Evolutionary conservation across 2,113 vertebrate species (phyloP), one percentile per base, ranked within the genome.

Genomic region (Perca fluviatilis): DNA sequence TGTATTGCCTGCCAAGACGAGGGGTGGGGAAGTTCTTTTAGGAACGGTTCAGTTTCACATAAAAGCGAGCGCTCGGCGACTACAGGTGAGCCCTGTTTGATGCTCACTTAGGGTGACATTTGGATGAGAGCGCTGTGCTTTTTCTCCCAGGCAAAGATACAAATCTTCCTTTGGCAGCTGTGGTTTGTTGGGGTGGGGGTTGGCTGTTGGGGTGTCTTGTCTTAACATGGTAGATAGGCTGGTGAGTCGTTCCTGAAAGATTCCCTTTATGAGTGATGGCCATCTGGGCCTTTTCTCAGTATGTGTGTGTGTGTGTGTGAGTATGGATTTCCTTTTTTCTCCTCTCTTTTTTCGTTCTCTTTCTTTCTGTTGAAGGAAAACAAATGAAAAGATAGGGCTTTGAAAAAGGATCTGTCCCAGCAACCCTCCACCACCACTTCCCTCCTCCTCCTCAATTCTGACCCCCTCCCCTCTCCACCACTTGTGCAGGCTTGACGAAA

Each of bases 321-420:
- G 63, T 77, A 77, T 60, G 63, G 56, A 79, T 85, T 85, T 64
- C 27, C 8, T 68, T 80, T 83, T 62, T 33, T 0, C 12, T 27
- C 30, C 12, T 6, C 1, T 30, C 27, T 74, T 64, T 72, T 68
- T 78, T 21, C 61, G 58, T 77, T 57, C 54, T 87, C 77, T 33
- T 33, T 33, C 30, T 33, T 33, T 33, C 30, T 33, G 77, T 90
- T 80, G 57, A 91, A 89, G 77, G 85, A 84, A 94, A 95, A 95
- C 86, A 94, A 95, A 94, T 89, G 77, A 94, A 94, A 87, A 94
- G 91, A 91, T 88, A 85, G 79, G 13, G n/a, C 89, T 95, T 95
- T 95, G 92, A 94, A 95, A 95, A 89, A 88, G 79, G 90, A 95
- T 95, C 92, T 53, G 57, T 66, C 77, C 79, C 77, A 85, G 84